phyloP scores from a whole-genome alignment of 37 sponge, comb jelly and placozoan genomes.

The Hexactinellida sp. region DNA sequence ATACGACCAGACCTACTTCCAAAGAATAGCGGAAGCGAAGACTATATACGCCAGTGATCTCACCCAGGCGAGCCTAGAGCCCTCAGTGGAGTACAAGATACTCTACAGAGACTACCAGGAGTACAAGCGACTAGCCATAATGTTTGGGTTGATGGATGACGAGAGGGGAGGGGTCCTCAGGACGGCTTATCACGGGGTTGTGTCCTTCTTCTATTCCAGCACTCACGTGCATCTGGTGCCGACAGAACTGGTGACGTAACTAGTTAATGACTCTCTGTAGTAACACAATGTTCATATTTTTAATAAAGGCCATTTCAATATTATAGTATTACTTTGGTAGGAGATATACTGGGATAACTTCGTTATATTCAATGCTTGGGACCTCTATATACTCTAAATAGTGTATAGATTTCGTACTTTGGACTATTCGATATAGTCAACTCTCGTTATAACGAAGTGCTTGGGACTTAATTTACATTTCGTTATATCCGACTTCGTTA shows the following conservation, averaged over 20 bases:
- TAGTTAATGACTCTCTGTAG: too few relatives aligned
- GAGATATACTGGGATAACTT: too few relatives aligned
- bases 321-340: too few relatives aligned
- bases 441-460: too few relatives aligned
- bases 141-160: conserved; percentile 19
- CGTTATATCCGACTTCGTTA: too few relatives aligned
- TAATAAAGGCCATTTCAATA: too few relatives aligned
- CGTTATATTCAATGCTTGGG: too few relatives aligned
- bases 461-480: too few relatives aligned
- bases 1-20: conserved; percentile 41
- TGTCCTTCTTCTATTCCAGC: conserved; percentile 24
- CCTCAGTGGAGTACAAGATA: not conserved
- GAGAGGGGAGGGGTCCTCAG: conserved; percentile 59
- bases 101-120: not conserved
- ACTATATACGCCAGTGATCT: not conserved
- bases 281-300: too few relatives aligned
- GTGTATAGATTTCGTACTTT: too few relatives aligned
- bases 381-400: too few relatives aligned
- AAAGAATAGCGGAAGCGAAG: conserved; percentile 24
- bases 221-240: not conserved
- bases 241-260: not conserved
- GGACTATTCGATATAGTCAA: too few relatives aligned
- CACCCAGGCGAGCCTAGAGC: not conserved
- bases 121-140: not conserved
- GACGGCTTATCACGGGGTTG: conserved; percentile 76